These are phyloP conservation scores for Ailurus styani DNA, from an alignment of 2,113 vertebrate genomes.

Conservation along the genomic window DNA sequence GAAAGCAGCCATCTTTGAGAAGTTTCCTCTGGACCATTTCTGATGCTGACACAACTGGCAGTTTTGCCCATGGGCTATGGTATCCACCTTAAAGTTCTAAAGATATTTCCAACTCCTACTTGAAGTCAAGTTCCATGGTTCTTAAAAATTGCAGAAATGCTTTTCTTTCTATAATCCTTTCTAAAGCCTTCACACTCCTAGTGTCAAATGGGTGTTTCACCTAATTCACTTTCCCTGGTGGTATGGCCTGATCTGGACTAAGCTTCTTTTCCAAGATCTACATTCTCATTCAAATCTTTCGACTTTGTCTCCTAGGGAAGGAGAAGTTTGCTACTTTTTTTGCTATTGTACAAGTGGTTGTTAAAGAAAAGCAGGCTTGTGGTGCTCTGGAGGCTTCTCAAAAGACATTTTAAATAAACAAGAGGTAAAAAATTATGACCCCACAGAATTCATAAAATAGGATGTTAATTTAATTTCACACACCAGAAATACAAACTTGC, in stretches of 20 bases:
- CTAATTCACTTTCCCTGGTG: not conserved
- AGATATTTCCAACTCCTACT: not conserved
- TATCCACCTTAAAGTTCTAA: not conserved
- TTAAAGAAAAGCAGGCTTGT: not conserved
- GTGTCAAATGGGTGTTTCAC: not conserved
- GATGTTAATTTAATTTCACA: slow-evolving; percentile 5
- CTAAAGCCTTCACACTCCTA: not conserved
- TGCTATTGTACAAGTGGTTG: not conserved
- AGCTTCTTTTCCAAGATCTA: not conserved
- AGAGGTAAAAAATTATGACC: slow-evolving; percentile 1
- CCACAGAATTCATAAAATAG: slow-evolving; percentile 4
- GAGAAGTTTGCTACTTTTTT: not conserved
- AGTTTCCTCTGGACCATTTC: not conserved
- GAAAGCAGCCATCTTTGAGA: not conserved
- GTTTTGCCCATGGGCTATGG: not conserved
- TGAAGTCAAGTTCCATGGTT: not conserved
- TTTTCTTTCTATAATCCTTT: not conserved
- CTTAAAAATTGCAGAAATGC: not conserved
- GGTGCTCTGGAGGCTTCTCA: not conserved
- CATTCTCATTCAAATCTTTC: not conserved
- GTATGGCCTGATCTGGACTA: not conserved
- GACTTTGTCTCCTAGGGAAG: not conserved
- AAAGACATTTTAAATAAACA: slow-evolving; percentile 28
- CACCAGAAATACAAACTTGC: not conserved
- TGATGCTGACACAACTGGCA: not conserved